A percentile compares a stretch with the other conserved stretches of the same genome.
These are phyloP conservation scores for Cecropterus lyciades DNA, from an alignment of 1,140 invertebrate genomes.

Conservation along the genomic window DNA sequence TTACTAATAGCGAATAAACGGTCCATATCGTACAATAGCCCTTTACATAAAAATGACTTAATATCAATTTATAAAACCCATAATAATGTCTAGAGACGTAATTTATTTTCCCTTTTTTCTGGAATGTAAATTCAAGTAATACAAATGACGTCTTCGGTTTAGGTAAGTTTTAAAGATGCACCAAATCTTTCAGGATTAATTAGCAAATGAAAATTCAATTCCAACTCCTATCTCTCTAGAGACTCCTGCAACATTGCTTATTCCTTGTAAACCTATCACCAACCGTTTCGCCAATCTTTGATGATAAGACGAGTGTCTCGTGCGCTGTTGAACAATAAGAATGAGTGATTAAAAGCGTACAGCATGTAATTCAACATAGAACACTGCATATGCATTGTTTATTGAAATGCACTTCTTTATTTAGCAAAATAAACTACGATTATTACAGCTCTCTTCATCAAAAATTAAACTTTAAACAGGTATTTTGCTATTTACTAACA, in stretches of 20 bases:
- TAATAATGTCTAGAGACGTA: too few species aligned
- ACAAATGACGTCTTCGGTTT: too few species aligned
- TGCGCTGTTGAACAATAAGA: background rate
- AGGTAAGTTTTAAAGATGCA: too few species aligned
- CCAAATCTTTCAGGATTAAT: too few species aligned
- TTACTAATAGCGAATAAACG: background rate
- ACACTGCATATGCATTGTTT: constrained; percentile 6
- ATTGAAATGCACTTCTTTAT: constrained; percentile 15
- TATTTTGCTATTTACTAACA: too few species aligned
- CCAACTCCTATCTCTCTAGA: background rate
- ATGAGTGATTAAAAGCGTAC: constrained; percentile 14
- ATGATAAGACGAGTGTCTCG: background rate
- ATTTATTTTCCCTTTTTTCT: too few species aligned
- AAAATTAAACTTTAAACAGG: too few species aligned
- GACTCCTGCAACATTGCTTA: background rate
- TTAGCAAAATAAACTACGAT: background rate
- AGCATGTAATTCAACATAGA: constrained; percentile 11
- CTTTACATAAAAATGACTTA: too few species aligned
- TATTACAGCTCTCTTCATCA: background rate
- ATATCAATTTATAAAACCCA: too few species aligned
- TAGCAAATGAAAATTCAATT: too few species aligned
- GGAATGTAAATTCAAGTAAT: too few species aligned
- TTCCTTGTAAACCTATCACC: background rate
- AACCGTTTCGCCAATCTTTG: background rate
- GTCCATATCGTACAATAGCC: too few species aligned